Conservation (phyloP, 2,113 vertebrate species). For the Chunga burmeisteri region DNA sequence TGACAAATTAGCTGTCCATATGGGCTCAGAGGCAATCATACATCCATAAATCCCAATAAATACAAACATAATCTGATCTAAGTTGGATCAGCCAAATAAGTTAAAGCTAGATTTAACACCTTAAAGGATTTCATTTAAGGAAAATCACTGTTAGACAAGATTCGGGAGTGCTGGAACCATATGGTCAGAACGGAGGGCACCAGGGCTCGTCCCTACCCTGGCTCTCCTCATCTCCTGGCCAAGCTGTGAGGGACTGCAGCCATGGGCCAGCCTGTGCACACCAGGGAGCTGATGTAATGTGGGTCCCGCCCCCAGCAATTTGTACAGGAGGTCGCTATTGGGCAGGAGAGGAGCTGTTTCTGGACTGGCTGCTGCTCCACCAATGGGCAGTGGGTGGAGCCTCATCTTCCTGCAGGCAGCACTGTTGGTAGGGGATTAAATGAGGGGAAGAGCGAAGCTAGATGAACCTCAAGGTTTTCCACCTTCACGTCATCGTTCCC, state of each 20-base stretch:
- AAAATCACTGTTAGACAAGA: constrained; percentile 56
- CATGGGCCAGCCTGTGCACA: no score
- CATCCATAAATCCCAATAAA: constrained; percentile 75
- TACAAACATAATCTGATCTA: constrained; percentile 77
- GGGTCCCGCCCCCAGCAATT: neutral
- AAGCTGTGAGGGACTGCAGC: accelerated
- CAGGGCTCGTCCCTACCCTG: accelerated
- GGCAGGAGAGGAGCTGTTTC: neutral
- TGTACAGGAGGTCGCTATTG: neutral
- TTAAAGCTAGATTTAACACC: constrained; percentile 70
- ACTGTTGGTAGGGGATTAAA: neutral
- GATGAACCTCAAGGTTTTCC: neutral
- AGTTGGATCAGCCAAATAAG: constrained; percentile 74
- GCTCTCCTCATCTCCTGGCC: accelerated
- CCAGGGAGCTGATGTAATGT: neutral
- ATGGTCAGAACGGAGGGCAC: neutral
- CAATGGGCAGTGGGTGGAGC: neutral
- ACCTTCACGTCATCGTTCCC: neutral
- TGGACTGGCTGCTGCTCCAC: neutral
- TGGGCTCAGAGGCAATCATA: constrained; percentile 73
- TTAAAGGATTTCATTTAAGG: constrained; percentile 62
- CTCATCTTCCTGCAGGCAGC: accelerated
- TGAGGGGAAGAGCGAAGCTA: accelerated
- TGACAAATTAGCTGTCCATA: constrained; percentile 76
- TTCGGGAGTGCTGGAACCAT: neutral